phyloP scores from a whole-genome alignment of 1,140 invertebrate genomes.

The Zaprionus africanus region DNA sequence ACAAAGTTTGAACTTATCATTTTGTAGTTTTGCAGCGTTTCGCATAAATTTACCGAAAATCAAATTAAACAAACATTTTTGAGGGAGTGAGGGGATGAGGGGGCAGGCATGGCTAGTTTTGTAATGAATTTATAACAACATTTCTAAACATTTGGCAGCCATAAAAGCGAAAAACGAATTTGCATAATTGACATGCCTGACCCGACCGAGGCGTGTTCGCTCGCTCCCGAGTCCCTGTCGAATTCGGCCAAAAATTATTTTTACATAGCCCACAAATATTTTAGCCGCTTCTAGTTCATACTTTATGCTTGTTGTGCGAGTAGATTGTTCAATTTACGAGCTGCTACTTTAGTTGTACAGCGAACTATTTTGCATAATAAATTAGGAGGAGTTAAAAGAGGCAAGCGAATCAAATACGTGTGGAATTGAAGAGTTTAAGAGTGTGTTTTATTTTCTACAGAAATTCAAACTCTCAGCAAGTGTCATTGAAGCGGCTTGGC shows the following conservation, averaged over 20 bases:
- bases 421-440: not conserved
- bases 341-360: slow-evolving; percentile 9
- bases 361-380: slow-evolving; percentile 16
- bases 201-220: not conserved
- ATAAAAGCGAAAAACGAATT: slow-evolving; percentile 63
- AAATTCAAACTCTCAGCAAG: not conserved
- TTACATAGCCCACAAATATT: slow-evolving; percentile 26
- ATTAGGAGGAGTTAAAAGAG: not conserved
- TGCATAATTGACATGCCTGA: slow-evolving; percentile 66
- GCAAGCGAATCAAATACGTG: not conserved
- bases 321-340: slow-evolving; percentile 24
- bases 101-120: slow-evolving; percentile 47
- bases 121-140: slow-evolving; percentile 78
- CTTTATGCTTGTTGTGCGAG: slow-evolving; percentile 8
- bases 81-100: not conserved
- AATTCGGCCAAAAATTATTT: slow-evolving; percentile 41
- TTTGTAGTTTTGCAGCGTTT: slow-evolving; percentile 56
- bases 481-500: not conserved
- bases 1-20: slow-evolving; percentile 61
- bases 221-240: slow-evolving; percentile 1
- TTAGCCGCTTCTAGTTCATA: slow-evolving; percentile 7
- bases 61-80: slow-evolving; percentile 63
- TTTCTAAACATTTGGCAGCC: slow-evolving; percentile 59
- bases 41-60: slow-evolving; percentile 56
- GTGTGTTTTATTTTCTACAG: not conserved